Conservation (phyloP, 1,140 invertebrate genomes). For the Papilio aristodemus region DNA sequence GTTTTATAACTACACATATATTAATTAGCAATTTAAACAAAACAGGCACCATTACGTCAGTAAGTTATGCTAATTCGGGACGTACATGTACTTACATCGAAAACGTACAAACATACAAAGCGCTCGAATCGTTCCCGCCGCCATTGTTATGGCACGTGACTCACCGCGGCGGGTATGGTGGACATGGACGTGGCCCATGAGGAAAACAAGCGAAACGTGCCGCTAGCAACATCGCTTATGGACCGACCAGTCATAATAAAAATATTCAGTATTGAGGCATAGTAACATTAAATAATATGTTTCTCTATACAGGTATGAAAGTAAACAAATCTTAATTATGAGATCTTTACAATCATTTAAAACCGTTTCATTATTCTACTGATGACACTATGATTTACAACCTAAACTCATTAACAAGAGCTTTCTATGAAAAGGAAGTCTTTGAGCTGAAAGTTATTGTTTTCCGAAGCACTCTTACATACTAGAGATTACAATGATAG, state of each 20-base stretch:
- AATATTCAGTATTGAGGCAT: not conserved
- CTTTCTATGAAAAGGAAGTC: too few relatives aligned
- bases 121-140: not conserved
- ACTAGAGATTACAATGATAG: too few relatives aligned
- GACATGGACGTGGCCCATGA: constrained; percentile 22
- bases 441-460: too few relatives aligned
- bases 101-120: constrained; percentile 20
- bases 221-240: not conserved
- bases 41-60: not conserved
- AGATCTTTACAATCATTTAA: too few relatives aligned
- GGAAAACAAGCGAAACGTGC: constrained; percentile 30
- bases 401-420: too few relatives aligned
- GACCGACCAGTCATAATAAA: constrained; percentile 9
- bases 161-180: constrained; percentile 27
- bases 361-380: too few relatives aligned
- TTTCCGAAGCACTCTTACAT: too few relatives aligned
- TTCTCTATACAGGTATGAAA: too few relatives aligned
- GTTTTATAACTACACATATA: not conserved
- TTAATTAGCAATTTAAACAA: not conserved
- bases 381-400: too few relatives aligned
- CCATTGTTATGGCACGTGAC: constrained; percentile 26
- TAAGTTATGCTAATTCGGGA: constrained; percentile 8
- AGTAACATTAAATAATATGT: too few relatives aligned
- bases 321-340: too few relatives aligned
- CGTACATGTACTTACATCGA: not conserved